These are phyloP conservation scores for Laticauda colubrina DNA, from an alignment of 2,113 vertebrate species.

Conservation along the genomic window DNA sequence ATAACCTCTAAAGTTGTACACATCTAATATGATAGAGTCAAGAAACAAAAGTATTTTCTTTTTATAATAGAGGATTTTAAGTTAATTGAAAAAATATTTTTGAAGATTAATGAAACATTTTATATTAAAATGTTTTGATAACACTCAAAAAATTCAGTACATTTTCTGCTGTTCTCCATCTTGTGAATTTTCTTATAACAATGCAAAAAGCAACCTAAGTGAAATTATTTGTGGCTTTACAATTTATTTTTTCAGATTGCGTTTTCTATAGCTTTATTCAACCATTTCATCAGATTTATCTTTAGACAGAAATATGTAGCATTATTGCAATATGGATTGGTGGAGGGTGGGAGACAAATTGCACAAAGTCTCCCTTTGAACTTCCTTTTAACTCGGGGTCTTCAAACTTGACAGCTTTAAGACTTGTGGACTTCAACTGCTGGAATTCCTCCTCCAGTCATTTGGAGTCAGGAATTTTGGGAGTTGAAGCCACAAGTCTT, in stretches of 20 bases:
- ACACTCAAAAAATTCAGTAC: not conserved
- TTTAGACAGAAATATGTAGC: not conserved
- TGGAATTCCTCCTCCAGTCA: no score
- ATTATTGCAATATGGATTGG: not conserved
- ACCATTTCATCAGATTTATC: not conserved
- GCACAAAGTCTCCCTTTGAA: not conserved
- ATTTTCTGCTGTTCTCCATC: not conserved
- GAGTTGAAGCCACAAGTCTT: no score
- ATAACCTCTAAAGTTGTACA: not conserved
- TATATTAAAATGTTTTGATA: not conserved
- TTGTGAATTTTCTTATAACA: not conserved
- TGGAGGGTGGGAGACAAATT: no score
- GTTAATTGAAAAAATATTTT: not conserved
- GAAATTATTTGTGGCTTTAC: not conserved
- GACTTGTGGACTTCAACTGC: no score
- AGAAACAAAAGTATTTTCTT: not conserved
- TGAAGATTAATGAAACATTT: not conserved
- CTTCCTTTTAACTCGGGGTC: not conserved
- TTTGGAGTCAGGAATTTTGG: no score
- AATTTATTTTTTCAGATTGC: slow-evolving; percentile 1
- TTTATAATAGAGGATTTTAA: not conserved
- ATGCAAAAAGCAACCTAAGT: rapidly evolving
- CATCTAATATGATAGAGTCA: not conserved
- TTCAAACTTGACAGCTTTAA: no score
- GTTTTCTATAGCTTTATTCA: not conserved